Percentiles rank a stretch among this genome's conserved stretches.
Evolutionary conservation across 2,888 invertebrate species (phyloP).

Genomic region (Tenthredo scrophulariae): DNA sequence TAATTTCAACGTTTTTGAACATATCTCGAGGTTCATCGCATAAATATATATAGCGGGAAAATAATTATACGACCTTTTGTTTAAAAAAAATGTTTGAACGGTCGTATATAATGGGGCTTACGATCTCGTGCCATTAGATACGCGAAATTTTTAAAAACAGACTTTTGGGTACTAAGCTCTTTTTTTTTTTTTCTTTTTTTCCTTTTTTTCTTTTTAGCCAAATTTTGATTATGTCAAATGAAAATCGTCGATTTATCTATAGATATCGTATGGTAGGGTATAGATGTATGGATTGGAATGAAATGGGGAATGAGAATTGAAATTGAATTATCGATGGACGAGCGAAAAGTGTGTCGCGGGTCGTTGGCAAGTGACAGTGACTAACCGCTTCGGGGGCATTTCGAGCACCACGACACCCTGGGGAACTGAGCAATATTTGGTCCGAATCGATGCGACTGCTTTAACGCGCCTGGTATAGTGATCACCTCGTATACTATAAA

Average conservation of each 20-base stretch:
- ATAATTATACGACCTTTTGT: not conserved
- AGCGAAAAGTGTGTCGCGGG: constrained; percentile 48
- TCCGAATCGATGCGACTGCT: constrained; percentile 40
- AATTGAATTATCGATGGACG: constrained; percentile 51
- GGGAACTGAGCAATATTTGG: constrained; percentile 43
- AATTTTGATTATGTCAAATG: not conserved
- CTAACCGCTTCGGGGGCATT: constrained; percentile 48
- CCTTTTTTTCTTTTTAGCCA: too few species aligned
- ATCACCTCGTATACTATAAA: constrained; percentile 15
- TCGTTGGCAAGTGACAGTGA: constrained; percentile 52
- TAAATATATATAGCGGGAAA: not conserved
- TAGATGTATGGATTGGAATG: not conserved
- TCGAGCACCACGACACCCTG: constrained; percentile 24
- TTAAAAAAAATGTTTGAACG: too few species aligned
- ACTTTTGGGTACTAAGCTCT: too few species aligned
- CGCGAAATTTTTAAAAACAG: too few species aligned
- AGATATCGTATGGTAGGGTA: not conserved
- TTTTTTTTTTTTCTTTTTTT: too few species aligned
- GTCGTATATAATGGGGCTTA: too few species aligned
- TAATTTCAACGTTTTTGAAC: too few species aligned
- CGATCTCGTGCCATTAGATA: too few species aligned
- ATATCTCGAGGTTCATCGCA: too few species aligned
- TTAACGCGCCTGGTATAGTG: constrained; percentile 6
- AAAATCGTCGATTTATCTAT: not conserved
- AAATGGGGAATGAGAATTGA: constrained; percentile 4